These are phyloP conservation scores for Drosophila cracens DNA, from an alignment of 2,888 invertebrate genomes.

Conservation along the genomic window DNA sequence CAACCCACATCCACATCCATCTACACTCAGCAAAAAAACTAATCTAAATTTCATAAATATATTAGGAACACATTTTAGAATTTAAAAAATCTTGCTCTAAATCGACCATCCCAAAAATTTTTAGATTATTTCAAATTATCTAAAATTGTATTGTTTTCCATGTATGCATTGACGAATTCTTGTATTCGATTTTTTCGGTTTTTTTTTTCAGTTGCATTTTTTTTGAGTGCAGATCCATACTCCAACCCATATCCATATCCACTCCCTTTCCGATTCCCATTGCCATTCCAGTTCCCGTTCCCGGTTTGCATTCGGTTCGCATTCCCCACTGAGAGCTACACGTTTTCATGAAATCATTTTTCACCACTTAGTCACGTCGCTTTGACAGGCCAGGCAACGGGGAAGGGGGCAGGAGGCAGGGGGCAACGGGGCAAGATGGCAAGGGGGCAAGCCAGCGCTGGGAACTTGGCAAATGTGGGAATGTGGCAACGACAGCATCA, in stretches of 20 bases:
- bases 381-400: slow-evolving; percentile 69
- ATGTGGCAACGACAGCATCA: slow-evolving; percentile 53
- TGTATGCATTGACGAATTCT: too few relatives aligned
- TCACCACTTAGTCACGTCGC: slow-evolving; percentile 79
- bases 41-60: not conserved
- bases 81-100: not conserved
- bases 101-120: too few relatives aligned
- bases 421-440: not conserved
- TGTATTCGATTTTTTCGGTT: too few relatives aligned
- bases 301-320: slow-evolving; percentile 54
- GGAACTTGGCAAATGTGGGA: slow-evolving; percentile 27
- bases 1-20: not conserved
- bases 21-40: not conserved
- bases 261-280: slow-evolving; percentile 42
- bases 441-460: slow-evolving; percentile 8
- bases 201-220: not conserved
- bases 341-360: slow-evolving; percentile 79
- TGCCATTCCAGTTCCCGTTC: slow-evolving; percentile 3
- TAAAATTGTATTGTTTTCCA: too few relatives aligned
- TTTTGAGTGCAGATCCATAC: slow-evolving; percentile 12
- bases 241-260: slow-evolving; percentile 4
- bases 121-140: too few relatives aligned
- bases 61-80: not conserved
- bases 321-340: slow-evolving; percentile 72
- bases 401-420: slow-evolving; percentile 1